Conservation (phyloP, 2,113 vertebrate genomes). For the Mesitornis unicolor region DNA sequence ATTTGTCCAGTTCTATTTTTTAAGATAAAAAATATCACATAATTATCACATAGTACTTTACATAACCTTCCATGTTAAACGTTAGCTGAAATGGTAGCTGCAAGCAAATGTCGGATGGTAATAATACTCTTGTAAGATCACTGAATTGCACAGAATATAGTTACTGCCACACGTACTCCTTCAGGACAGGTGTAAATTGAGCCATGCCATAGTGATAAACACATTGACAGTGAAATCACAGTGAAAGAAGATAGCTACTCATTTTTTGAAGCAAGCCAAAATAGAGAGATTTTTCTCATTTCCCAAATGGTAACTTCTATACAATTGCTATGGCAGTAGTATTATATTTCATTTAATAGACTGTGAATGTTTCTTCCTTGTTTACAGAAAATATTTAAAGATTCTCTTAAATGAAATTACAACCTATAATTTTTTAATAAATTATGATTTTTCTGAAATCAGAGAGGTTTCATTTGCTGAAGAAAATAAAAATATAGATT, state of each 20-base stretch:
- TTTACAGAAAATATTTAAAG: background rate
- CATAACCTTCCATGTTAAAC: background rate
- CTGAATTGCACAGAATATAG: background rate
- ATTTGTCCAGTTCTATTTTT: background rate
- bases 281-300: background rate
- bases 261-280: background rate
- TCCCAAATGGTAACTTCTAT: background rate
- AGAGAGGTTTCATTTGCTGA: background rate
- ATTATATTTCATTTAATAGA: background rate
- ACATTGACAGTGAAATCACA: background rate
- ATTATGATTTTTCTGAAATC: background rate
- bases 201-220: background rate
- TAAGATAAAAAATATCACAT: background rate
- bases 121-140: background rate
- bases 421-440: fast-evolving
- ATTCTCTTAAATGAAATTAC: background rate
- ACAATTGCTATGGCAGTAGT: background rate
- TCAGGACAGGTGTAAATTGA: background rate
- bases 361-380: background rate
- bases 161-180: background rate
- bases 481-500: background rate
- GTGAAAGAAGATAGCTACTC: background rate
- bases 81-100: background rate
- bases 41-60: background rate
- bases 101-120: no score